Base-by-base conservation (phyloP, 2,797 vertebrate species). In the Phrynocephalus guinanensis region DNA sequence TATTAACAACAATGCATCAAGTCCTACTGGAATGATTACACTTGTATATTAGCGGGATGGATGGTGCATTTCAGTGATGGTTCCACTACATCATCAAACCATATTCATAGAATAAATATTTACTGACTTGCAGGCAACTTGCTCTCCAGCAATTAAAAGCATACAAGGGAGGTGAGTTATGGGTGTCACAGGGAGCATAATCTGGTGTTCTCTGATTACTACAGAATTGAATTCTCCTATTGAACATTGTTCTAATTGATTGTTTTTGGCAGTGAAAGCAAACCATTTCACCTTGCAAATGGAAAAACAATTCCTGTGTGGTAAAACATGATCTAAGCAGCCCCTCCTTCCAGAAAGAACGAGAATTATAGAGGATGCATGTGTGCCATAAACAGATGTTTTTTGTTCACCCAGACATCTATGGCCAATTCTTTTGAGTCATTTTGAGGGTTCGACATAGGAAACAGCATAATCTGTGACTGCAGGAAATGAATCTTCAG, bases 171-270 rank as follows among this genome's bases (percentile, higher is more conserved):
- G 28, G 9, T 80, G 63, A 70, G 67, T 60, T 63, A 18, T 33
- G 66, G 79, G 26, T 70, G 44, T 63, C 44, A 56, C 26, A 33
- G 79, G 72, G 22, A 82, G 60, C 73, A 70, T 82, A 78, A 63
- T 85, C 50, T 77, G 30, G 33, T 79, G 28, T 77, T n/a, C n/a
- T 87, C 86, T 71, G 50, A 50, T 87, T 82, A 66, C 33, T 85
- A 81, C 78, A 38, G 63, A 87, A 85, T 77, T 85, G 79, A 83
- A 86, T 90, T 75, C 52, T 86, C 80, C 50, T 22, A 60, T 38
- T 75, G 82, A 77, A 73, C 0, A 6, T 4, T 68, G 26, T 18
- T 1, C 26, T 78, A 77, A 30, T 83, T 30, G 56, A 66, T 68
- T 66, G 8, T 38, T 77, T 84, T 28, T 82, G 77, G 56, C 20